These are phyloP conservation scores for Cabera pusaria DNA, from an alignment of 2,888 invertebrate genomes.

Conservation along the genomic window DNA sequence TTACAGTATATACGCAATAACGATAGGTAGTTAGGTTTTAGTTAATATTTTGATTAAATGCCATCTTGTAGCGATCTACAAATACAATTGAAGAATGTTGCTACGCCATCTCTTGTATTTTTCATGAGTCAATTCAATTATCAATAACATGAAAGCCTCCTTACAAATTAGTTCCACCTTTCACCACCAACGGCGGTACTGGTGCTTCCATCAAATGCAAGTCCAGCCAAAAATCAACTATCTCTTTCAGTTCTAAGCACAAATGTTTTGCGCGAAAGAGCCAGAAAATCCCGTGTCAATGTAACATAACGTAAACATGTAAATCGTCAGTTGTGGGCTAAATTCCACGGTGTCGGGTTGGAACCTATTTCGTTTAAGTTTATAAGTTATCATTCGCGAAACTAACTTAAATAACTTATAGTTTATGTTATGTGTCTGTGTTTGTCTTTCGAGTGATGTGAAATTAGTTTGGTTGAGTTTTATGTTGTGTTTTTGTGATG, in stretches of 20 bases:
- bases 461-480: slow-evolving; percentile 32
- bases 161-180: slow-evolving; percentile 28
- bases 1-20: too few relatives aligned
- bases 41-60: neutral
- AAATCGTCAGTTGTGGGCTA: slow-evolving; percentile 59
- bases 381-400: slow-evolving; percentile 15
- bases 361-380: slow-evolving; percentile 11
- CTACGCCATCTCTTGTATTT: slow-evolving; percentile 38
- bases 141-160: slow-evolving; percentile 32
- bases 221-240: slow-evolving; percentile 32
- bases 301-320: slow-evolving; percentile 68
- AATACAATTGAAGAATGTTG: neutral
- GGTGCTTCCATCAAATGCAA: slow-evolving; percentile 32
- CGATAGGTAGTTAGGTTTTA: too few relatives aligned
- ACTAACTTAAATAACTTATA: slow-evolving; percentile 6
- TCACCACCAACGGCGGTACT: slow-evolving; percentile 29
- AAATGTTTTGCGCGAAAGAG: slow-evolving; percentile 36
- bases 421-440: slow-evolving; percentile 2
- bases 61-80: slow-evolving; percentile 6
- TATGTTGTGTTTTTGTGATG: slow-evolving; percentile 30
- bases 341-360: slow-evolving; percentile 57
- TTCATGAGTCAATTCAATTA: slow-evolving; percentile 16
- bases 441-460: slow-evolving; percentile 8
- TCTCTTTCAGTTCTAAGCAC: slow-evolving; percentile 34
- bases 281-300: slow-evolving; percentile 46